phyloP scores from a whole-genome alignment of 2,888 invertebrate species.

The Phlogophora meticulosa region DNA sequence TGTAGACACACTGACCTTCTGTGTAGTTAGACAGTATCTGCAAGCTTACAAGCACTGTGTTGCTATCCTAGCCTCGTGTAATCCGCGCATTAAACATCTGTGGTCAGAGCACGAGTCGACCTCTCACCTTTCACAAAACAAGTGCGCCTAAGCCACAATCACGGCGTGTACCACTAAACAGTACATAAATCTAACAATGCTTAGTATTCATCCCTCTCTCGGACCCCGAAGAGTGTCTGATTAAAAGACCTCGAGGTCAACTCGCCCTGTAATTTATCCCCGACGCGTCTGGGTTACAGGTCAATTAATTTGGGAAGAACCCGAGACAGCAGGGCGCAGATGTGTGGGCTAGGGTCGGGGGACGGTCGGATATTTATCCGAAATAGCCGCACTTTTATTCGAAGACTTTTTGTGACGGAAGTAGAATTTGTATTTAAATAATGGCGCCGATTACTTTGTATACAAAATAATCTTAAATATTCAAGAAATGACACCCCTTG shows the following conservation, averaged over 20 bases:
- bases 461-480: no score
- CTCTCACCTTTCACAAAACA: background rate
- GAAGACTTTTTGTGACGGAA: background rate
- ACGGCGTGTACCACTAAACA: background rate
- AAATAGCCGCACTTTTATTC: background rate
- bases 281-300: slow-evolving; percentile 57
- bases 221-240: slow-evolving; percentile 42
- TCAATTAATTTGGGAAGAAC: slow-evolving; percentile 59
- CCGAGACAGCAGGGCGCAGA: slow-evolving; percentile 14
- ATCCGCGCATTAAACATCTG: no score
- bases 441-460: no score
- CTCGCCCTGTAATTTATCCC: slow-evolving; percentile 49
- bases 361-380: background rate
- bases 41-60: no score
- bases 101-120: background rate
- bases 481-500: no score
- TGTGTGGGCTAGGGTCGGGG: slow-evolving; percentile 12
- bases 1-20: no score
- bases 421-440: no score
- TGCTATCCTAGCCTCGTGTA: no score
- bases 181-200: slow-evolving; percentile 9
- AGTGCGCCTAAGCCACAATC: background rate
- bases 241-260: slow-evolving; percentile 59
- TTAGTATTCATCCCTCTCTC: slow-evolving; percentile 41
- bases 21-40: no score